Evolutionary conservation across 1,140 invertebrate genomes (phyloP).

Genomic region (Anoplophora glabripennis): DNA sequence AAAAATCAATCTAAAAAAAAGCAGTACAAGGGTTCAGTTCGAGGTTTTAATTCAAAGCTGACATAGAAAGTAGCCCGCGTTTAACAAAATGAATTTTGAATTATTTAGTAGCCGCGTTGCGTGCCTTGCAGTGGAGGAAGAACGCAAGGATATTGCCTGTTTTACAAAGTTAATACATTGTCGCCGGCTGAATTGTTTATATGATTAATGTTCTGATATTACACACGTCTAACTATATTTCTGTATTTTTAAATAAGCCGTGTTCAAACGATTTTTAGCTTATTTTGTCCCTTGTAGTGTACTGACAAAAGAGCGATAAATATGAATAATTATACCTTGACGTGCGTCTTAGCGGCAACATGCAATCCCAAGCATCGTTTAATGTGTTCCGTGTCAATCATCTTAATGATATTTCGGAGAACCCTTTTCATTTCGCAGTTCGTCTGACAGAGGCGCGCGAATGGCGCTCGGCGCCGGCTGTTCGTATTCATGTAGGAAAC

Average conservation of each 20-base stretch:
- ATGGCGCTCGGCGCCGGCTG: conserved; percentile 35
- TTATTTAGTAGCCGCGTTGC: too few species aligned
- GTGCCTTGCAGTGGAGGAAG: too few species aligned
- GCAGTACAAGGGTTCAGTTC: too few species aligned
- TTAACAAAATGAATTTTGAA: too few species aligned
- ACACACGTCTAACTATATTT: too few species aligned
- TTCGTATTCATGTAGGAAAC: conserved; percentile 28
- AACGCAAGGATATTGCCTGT: too few species aligned
- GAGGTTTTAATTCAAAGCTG: too few species aligned
- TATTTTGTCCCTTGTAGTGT: conserved; percentile 25
- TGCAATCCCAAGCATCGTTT: conserved; percentile 45
- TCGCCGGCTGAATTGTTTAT: not conserved
- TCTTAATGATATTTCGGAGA: conserved; percentile 46
- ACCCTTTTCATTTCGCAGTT: conserved; percentile 44
- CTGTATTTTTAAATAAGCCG: not conserved
- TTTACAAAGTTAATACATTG: too few species aligned
- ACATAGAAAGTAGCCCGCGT: too few species aligned
- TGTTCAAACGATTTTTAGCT: not conserved
- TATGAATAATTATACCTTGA: conserved; percentile 43
- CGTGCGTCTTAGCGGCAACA: conserved; percentile 35
- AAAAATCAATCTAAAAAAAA: too few species aligned
- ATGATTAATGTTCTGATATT: not conserved
- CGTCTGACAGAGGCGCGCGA: conserved; percentile 31
- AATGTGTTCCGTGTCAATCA: conserved; percentile 47
- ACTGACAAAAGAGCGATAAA: conserved; percentile 36